phyloP scores from a whole-genome alignment of 2,113 vertebrate species.

The Daubentonia madagascariensis region DNA sequence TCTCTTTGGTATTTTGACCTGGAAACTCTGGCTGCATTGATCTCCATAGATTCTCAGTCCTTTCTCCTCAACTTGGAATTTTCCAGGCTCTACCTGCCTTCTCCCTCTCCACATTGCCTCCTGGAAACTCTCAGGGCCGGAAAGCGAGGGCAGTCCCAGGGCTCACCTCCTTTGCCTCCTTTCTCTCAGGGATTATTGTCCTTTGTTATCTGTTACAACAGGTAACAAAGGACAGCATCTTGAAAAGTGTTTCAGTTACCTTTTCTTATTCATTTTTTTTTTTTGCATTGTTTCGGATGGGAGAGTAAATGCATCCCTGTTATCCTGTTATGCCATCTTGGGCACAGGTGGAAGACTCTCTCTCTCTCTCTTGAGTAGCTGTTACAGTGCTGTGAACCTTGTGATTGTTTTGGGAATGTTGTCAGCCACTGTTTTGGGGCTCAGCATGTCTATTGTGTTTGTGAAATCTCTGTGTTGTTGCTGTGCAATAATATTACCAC shows the following conservation, averaged over 20 bases:
- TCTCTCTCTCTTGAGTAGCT: fast-evolving
- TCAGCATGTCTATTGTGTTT: background rate
- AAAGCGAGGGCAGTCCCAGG: background rate
- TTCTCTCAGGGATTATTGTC: background rate
- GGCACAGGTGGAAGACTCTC: background rate
- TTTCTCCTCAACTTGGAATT: background rate
- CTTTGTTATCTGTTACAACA: background rate
- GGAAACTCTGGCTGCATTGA: background rate
- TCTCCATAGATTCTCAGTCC: background rate
- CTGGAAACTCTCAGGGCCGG: background rate
- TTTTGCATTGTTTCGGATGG: too few relatives aligned
- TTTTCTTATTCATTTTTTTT: too few relatives aligned
- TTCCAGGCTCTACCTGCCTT: background rate
- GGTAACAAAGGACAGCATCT: background rate
- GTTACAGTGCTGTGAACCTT: background rate
- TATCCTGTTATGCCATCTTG: background rate
- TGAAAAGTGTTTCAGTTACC: background rate
- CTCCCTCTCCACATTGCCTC: background rate
- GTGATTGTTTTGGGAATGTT: background rate
- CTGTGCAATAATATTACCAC: background rate
- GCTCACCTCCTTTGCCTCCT: background rate
- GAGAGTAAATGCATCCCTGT: background rate
- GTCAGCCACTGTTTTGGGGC: background rate
- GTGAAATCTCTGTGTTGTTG: background rate
- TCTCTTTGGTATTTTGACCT: background rate